These are phyloP conservation scores for Calidris pygmaea DNA, from an alignment of 2,113 vertebrate species.

Conservation along the genomic window DNA sequence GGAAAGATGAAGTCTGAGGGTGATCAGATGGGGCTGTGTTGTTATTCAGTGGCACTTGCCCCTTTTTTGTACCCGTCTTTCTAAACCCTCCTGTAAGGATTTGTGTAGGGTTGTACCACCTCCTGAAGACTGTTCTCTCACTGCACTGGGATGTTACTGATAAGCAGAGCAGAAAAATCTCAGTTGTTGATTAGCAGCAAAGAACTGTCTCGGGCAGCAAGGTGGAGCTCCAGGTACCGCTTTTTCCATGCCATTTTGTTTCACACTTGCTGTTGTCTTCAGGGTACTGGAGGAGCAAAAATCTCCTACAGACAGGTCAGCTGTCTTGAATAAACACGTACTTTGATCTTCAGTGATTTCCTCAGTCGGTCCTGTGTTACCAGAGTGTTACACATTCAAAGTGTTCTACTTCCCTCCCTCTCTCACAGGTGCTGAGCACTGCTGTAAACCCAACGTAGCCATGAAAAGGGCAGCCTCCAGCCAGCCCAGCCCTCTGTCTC, in stretches of 20 bases:
- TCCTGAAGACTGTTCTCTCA: neutral
- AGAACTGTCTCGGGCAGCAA: neutral
- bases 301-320: neutral
- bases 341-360: neutral
- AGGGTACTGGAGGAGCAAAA: neutral
- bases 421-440: fast-evolving
- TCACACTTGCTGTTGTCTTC: neutral
- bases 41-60: neutral
- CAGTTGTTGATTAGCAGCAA: neutral
- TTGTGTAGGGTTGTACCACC: neutral
- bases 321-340: neutral
- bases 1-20: neutral
- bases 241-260: neutral
- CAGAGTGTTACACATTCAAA: neutral
- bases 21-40: neutral
- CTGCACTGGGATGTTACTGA: neutral
- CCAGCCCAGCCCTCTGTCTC: neutral
- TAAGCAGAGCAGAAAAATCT: neutral
- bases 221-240: neutral
- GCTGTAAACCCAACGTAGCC: neutral
- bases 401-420: neutral
- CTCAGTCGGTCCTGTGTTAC: fast-evolving
- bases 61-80: neutral
- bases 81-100: neutral
- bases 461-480: neutral